Evolutionary conservation across 1,140 invertebrate species (phyloP), one percentile per base, ranked within the genome.

Genomic region (Musca vetustissima): DNA sequence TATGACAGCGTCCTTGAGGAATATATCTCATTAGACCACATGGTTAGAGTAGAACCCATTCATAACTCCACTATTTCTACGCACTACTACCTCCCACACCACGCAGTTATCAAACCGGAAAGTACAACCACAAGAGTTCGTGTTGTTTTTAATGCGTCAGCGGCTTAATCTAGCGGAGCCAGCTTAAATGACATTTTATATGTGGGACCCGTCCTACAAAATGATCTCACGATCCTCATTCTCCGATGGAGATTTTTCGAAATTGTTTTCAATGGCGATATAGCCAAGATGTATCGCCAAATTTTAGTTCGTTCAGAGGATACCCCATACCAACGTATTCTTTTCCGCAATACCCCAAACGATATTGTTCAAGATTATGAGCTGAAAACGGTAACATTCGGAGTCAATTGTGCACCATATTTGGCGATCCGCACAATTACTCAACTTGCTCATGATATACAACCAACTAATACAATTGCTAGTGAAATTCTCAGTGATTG

Each of bases 211-310:
- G 75, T 28, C 74, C 53, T 74, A 71, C 79, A 74, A 70, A 77
- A 66, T 22, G 28, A 61, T 57, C 77, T 84, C 66, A 59, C 84
- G 8, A 69, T 74, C 15, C 76, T 83, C 24, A 50, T 84, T 2
- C 25, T 83, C 1, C 70, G 75, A 22, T 84, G 80, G 68, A 32
- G 83, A 21, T 48, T n/a, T 1, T 74, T 79, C 67, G 25, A 50
- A 25, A 73, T 76, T 64, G 77, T 75, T 1, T 43, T 80, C 7
- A 70, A 66, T 21, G 72, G 71, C 0, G 78, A 81, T 53, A 70
- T 75, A 36, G 52, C 72, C 43, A 74, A 79, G 61, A 79, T 80
- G 75, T 82, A 73, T 67, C 68, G 77, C 1, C 73, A 73, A 57
- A 57, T 57, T 57, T 13, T 57, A 1, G 11, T 61, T 15, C 13